Percentiles rank a stretch among this genome's conserved stretches.
Evolutionary conservation across 2,797 vertebrate species (phyloP).

Genomic region (Bufotes viridis): DNA sequence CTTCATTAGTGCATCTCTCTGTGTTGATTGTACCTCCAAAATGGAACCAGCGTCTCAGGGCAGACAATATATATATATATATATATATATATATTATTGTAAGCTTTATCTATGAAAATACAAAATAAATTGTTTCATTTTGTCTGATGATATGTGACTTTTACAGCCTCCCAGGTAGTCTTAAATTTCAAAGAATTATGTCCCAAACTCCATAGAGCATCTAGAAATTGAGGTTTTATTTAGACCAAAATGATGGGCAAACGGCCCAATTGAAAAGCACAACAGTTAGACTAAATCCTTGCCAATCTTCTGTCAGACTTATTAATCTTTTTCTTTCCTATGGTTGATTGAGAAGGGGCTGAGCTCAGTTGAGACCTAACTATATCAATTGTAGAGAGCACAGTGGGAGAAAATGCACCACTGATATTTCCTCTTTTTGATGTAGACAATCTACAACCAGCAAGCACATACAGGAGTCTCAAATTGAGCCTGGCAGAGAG

Average conservation of each 20-base stretch:
- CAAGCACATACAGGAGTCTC: slow-evolving; percentile 45
- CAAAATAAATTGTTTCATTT: slow-evolving; percentile 17
- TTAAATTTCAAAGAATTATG: slow-evolving; percentile 40
- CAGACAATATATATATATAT: too few relatives aligned
- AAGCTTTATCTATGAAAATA: slow-evolving; percentile 46
- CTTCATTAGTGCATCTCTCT: slow-evolving; percentile 11
- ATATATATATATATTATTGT: not conserved
- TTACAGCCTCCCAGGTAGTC: slow-evolving; percentile 31
- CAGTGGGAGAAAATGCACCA: slow-evolving; percentile 58
- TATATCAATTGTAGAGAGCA: slow-evolving; percentile 58
- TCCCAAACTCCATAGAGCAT: slow-evolving; percentile 33
- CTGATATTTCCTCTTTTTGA: slow-evolving; percentile 60
- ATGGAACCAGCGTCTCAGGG: slow-evolving; percentile 19
- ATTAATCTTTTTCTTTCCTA: slow-evolving; percentile 58
- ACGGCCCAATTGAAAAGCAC: slow-evolving; percentile 38
- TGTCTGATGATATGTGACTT: slow-evolving; percentile 33
- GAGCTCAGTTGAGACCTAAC: slow-evolving; percentile 59
- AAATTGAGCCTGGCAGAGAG: slow-evolving; percentile 42
- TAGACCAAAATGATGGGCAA: slow-evolving; percentile 48
- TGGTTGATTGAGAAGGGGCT: slow-evolving; percentile 61
- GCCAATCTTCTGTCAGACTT: slow-evolving; percentile 55
- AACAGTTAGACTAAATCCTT: slow-evolving; percentile 57
- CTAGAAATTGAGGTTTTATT: slow-evolving; percentile 36
- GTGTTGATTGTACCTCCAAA: slow-evolving; percentile 17
- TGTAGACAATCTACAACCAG: slow-evolving; percentile 58